Evolutionary conservation across 1,140 invertebrate genomes (phyloP), one percentile per base, ranked within the genome.

Genomic region (Manduca sexta): DNA sequence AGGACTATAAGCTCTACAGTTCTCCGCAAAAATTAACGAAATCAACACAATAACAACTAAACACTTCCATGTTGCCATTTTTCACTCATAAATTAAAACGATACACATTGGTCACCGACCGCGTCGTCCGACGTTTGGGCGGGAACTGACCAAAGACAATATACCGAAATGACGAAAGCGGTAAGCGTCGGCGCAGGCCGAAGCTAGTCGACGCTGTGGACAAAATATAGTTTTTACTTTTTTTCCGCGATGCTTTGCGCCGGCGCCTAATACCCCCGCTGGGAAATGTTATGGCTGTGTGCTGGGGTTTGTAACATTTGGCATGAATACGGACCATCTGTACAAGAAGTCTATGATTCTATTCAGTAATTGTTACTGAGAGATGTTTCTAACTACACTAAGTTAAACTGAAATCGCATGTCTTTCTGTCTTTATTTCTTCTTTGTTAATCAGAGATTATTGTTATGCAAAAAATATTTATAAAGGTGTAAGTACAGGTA

Each of bases 151-250:
- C n/a, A n/a, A n/a, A n/a, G n/a, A n/a, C n/a, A n/a, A n/a, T n/a
- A n/a, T n/a, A 26, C 21, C 21, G n/a, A n/a, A 26, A 3, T 26
- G 21, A 5, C 21, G 21, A 26, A 26, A 26, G n/a, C n/a, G 81
- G 77, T 76, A 79, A 74, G 47, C 42, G 42, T 29, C 52, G 45
- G 54, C 60, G 62, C 63, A 4, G 4, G 33, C 33, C 11, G 33
- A 12, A 14, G 7, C 33, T 35, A 56, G 54, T 59, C 61, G 53
- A 52, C 45, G 64, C 64, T 69, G 56, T 76, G 73, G 64, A 74
- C 71, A 73, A 75, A 66, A n/a, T n/a, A 66, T 73, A 73, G 64
- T 76, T 82, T 84, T 81, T 78, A 74, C 71, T 74, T 81, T 84
- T n/a, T 81, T 84, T 78, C 68, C 72, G 60, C 43, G 41, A 56